Conservation (phyloP, 2,888 invertebrate species). For the Tipula lateralis region DNA sequence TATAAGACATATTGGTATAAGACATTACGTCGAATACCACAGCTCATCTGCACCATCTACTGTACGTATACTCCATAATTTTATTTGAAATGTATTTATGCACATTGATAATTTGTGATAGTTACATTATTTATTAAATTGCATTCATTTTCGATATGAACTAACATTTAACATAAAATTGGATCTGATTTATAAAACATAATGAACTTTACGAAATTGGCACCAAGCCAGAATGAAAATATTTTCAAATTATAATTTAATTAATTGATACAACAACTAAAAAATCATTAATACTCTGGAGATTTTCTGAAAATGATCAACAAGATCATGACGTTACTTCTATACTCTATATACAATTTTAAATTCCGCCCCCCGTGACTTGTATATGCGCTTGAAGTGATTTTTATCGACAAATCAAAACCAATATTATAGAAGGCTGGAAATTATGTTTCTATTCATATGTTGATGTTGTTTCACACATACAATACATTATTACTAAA, state of each 20-base stretch:
- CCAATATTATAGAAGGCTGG: neutral
- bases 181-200: neutral
- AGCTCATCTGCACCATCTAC: too few relatives aligned
- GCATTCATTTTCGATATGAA: too few relatives aligned
- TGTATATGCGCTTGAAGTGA: neutral
- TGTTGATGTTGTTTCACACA: neutral
- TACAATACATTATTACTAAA: neutral
- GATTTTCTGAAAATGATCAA: neutral
- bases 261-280: neutral
- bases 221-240: neutral
- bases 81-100: too few relatives aligned
- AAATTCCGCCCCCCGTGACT: conserved; percentile 8
- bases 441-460: neutral
- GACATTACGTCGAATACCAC: too few relatives aligned
- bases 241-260: neutral
- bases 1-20: too few relatives aligned
- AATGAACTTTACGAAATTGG: neutral
- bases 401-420: neutral
- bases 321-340: neutral
- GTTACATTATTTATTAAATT: too few relatives aligned
- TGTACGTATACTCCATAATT: too few relatives aligned
- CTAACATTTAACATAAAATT: neutral
- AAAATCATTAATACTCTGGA: neutral
- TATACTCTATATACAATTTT: neutral
- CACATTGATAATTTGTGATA: too few relatives aligned